phyloP scores from a whole-genome alignment of 2,797 vertebrate genomes.

The Propithecus perrieri region DNA sequence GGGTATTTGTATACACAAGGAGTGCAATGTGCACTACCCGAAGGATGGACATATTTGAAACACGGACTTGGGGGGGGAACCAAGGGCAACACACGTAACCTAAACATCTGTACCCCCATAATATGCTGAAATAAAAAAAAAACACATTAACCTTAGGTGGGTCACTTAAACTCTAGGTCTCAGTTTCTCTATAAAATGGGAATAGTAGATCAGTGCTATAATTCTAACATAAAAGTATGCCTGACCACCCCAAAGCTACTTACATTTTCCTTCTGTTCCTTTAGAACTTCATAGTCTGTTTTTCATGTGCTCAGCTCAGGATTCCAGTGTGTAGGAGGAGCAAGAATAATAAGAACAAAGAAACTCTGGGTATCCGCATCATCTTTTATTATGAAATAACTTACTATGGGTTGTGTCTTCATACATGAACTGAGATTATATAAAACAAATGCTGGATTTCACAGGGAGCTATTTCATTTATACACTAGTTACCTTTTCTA shows the following conservation, averaged over 20 bases:
- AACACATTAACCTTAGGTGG: not conserved
- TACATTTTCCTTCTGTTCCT: not conserved
- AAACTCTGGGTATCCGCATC: not conserved
- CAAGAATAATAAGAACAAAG: not conserved
- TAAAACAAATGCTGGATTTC: not conserved
- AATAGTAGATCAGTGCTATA: not conserved
- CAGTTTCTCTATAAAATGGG: not conserved
- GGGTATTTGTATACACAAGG: too few species aligned
- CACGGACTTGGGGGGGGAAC: too few species aligned
- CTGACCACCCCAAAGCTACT: not conserved
- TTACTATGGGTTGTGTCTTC: not conserved
- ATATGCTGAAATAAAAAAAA: too few species aligned
- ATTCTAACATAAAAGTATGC: not conserved
- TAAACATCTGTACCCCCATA: too few species aligned
- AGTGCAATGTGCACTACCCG: too few species aligned
- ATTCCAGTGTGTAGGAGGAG: not conserved
- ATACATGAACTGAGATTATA: not conserved
- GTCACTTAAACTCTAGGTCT: not conserved
- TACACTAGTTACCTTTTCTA: not conserved
- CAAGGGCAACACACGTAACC: too few species aligned
- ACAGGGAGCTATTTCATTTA: not conserved
- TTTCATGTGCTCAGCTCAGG: not conserved
- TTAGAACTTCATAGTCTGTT: not conserved
- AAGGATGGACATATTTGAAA: too few species aligned
- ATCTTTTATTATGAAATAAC: not conserved